Evolutionary conservation across 2,797 vertebrate species (phyloP).

Genomic region (Rallus crepitans): DNA sequence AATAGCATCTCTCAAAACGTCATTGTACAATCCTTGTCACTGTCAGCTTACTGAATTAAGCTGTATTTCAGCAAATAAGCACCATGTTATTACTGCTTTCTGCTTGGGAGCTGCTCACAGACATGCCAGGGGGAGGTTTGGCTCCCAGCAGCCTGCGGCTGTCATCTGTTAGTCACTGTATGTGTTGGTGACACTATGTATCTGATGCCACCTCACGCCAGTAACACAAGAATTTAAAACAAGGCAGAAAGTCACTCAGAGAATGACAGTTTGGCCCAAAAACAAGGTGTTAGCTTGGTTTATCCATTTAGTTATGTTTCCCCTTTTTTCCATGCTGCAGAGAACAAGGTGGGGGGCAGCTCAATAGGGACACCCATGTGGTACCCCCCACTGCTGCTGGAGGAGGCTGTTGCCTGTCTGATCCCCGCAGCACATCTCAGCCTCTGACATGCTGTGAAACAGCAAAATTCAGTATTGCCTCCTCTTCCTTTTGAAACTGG

Average conservation of each 20-base stretch:
- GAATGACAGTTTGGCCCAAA: neutral
- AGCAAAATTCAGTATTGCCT: neutral
- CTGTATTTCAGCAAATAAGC: slow-evolving; percentile 26
- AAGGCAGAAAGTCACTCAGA: slow-evolving; percentile 9
- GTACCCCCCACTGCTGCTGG: neutral
- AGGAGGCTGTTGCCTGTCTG: fast-evolving
- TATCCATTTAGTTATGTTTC: neutral
- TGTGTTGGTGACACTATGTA: neutral
- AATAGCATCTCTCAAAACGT: neutral
- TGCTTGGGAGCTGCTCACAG: neutral
- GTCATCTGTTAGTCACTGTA: slow-evolving; percentile 24
- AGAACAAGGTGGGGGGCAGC: neutral
- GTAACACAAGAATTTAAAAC: slow-evolving; percentile 22
- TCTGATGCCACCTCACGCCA: neutral
- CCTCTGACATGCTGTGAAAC: neutral
- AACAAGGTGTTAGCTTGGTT: neutral
- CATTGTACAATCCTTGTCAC: neutral
- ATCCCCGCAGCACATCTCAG: neutral
- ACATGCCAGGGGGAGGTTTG: neutral
- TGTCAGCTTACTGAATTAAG: slow-evolving; percentile 27
- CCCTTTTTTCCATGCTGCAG: neutral
- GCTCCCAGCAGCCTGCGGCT: neutral
- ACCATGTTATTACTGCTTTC: neutral
- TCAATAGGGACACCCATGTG: neutral
- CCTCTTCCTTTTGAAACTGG: neutral